Evolutionary conservation across 2,888 invertebrate genomes (phyloP).

Genomic region (Galerucella calmariensis): DNA sequence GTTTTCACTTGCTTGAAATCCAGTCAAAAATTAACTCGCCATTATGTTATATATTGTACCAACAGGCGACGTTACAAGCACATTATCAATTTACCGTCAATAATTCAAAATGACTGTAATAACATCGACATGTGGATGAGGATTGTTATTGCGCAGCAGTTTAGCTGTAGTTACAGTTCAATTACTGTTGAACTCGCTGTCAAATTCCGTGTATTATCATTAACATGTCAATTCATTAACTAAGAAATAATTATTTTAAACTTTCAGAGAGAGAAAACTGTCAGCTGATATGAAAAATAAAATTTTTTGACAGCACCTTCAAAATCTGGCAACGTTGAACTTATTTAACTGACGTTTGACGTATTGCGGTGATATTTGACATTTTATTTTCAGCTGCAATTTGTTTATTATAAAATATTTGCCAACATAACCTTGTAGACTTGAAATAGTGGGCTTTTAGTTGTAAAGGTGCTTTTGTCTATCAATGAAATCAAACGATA

Average conservation of each 20-base stretch:
- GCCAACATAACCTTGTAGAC: not conserved
- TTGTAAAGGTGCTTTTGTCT: not conserved
- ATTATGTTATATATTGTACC: too few species aligned
- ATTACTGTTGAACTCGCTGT: constrained; percentile 19
- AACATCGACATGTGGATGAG: not conserved
- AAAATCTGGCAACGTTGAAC: too few species aligned
- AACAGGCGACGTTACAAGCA: not conserved
- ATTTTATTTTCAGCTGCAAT: too few species aligned
- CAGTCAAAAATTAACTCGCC: too few species aligned
- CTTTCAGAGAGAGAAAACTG: not conserved
- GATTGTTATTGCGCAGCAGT: constrained; percentile 9
- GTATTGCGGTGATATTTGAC: too few species aligned
- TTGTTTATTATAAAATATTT: too few species aligned
- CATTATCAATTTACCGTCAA: constrained; percentile 25
- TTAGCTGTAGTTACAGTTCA: constrained; percentile 25
- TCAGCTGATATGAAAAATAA: too few species aligned
- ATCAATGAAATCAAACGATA: not conserved
- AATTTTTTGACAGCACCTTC: too few species aligned
- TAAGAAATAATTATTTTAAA: not conserved
- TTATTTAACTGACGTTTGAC: too few species aligned
- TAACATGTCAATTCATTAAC: constrained; percentile 16
- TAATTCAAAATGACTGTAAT: constrained; percentile 33
- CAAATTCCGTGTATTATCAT: constrained; percentile 15
- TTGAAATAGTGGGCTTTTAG: not conserved
- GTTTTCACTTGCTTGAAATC: too few species aligned